phyloP scores from a whole-genome alignment of 2,888 invertebrate genomes.

The Stenolophus ochropezus region DNA sequence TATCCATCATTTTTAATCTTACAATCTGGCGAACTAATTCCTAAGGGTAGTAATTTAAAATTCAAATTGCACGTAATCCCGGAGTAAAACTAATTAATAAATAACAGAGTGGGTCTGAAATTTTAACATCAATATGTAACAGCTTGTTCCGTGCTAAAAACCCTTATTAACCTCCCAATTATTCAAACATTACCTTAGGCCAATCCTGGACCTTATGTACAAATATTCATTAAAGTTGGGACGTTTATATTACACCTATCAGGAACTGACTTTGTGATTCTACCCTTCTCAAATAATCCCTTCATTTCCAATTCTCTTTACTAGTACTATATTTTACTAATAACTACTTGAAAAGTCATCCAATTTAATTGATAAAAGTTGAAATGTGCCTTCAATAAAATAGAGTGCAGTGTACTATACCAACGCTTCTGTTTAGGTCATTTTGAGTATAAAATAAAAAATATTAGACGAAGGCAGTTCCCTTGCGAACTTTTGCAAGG shows the following conservation, averaged over 20 bases:
- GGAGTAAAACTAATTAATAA: conserved; percentile 16
- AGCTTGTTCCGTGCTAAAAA: conserved; percentile 12
- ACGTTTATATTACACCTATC: conserved; percentile 16
- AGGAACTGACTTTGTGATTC: not conserved
- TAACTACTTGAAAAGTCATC: too few relatives aligned
- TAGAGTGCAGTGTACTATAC: too few relatives aligned
- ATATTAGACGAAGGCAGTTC: too few relatives aligned
- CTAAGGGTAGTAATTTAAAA: conserved; percentile 3
- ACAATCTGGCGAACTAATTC: conserved; percentile 2
- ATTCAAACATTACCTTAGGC: conserved; percentile 37
- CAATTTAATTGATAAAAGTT: too few relatives aligned
- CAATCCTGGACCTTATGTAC: conserved; percentile 19
- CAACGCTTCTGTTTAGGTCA: too few relatives aligned
- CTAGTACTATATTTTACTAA: too few relatives aligned
- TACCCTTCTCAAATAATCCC: not conserved
- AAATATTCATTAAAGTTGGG: conserved; percentile 24
- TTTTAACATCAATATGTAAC: conserved; percentile 17
- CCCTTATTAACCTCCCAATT: conserved; percentile 12
- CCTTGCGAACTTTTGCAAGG: too few relatives aligned
- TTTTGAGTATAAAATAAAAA: too few relatives aligned
- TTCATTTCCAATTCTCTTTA: not conserved
- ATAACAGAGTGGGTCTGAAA: conserved; percentile 5
- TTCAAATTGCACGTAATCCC: conserved; percentile 11
- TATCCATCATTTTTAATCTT: conserved; percentile 25
- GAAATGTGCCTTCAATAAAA: too few relatives aligned